Evolutionary conservation across 2,888 invertebrate genomes (phyloP), one percentile per base, ranked within the genome.

Genomic region (Yponomeuta evonymella): DNA sequence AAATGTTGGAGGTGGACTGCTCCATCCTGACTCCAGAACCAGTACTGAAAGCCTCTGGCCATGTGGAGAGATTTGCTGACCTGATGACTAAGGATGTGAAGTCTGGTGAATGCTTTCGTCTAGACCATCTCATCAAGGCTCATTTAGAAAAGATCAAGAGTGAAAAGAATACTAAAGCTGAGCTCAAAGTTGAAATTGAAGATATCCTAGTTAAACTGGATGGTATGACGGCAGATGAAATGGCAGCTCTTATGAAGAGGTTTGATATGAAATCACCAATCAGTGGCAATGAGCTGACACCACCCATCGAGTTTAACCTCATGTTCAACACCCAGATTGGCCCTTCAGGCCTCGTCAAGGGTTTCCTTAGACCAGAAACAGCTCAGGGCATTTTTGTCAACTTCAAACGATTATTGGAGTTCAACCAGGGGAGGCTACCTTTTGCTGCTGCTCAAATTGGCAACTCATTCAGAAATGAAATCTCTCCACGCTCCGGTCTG

Each of bases 351-450:
- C 90, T 97, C 71, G 94, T 98, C 1, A 98, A 98, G 92, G 98
- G 98, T 92, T 99, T 96, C 83, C 93, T 99, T 33, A 94, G 99
- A 73, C 99, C 99, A 33, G 99, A 99, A 93, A 99, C 99, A 15
- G 99, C 99, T 0, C 99, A 99, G 87, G 99, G 99, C 43, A 99
- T 99, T 77, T 99, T 99, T 90, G 99, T 99, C 0, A 99, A 99
- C 89, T 99, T 99, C 86, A 99, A 99, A 86, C 94, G 99, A 15
- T 93, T 99, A 43, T 87, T 99, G 71, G 99, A 99, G 87, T 99
- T 99, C 86, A 99, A 99, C 87, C 98, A 98, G 83, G 99, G 98
- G 9, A 95, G 95, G 75, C 86, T 99, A 58, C 99, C 99, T 43
- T 99, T 99, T 92, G 99, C 99, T 74, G 99, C 98, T 71, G 99